Evolutionary conservation across 1,140 invertebrate species (phyloP), one percentile per base, ranked within the genome.

Genomic region (Anoplophora glabripennis): DNA sequence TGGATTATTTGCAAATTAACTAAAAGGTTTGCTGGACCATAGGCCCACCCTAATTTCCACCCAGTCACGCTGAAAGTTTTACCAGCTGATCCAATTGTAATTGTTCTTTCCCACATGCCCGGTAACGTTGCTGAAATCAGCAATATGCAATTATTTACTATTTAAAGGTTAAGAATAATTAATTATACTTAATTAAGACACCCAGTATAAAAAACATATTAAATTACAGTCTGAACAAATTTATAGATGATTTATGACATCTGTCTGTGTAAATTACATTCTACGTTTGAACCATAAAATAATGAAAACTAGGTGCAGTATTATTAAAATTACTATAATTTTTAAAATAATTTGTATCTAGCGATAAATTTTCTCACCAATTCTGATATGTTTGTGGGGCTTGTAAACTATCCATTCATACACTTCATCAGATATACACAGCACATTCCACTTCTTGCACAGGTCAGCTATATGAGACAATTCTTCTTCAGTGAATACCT

Each of bases 11-110:
- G 86, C 14, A 95, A 75, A 67, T 96, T 92, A 21, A 78, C 76
- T 57, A 98, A 86, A 1, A 98, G 77, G 64, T 86, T 77, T 7
- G 83, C 81, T 1, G 93, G 92, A 2, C 90, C 93, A 75, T 98
- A 93, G 1, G 91, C 91, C 96, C 97, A 99, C 10, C 96, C 96
- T 7, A 87, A 84, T 81, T 96, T 96, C 94, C 94, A 96, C 1
- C 97, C 97, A 7, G 97, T 99, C 3, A 95, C 92, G 63, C 92
- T 95, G 77, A 99, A 99, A 0, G 94, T 96, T 81, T 99, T 99
- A 0, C 97, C 97, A 0, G 95, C 96, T 44, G 94, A 98, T 0
- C 97, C 95, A 68, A 99, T 88, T 0, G 97, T 98, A 17, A 99
- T 89, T 0, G 96, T 99, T 48, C 96, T 83, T 57, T 99, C 94